Evolutionary conservation across 92 coral and sea anemone species (phyloP).

Genomic region (Zoanthus sansibaricus): DNA sequence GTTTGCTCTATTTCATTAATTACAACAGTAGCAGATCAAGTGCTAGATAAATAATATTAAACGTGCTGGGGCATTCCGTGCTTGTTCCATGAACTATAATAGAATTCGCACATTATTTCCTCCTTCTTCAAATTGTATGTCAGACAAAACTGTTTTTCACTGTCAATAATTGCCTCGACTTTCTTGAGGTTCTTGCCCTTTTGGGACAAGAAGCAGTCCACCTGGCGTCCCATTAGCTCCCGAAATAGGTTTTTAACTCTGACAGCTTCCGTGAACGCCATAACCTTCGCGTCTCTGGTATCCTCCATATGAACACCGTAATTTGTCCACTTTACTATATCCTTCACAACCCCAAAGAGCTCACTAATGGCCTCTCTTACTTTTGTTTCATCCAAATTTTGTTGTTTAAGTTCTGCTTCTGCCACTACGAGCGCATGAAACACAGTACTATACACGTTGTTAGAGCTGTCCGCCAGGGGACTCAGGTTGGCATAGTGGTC

Average conservation of each 20-base stretch:
- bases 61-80: slow-evolving; percentile 22
- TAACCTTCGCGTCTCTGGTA: slow-evolving; percentile 7
- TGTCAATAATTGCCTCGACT: slow-evolving; percentile 10
- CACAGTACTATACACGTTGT: no score
- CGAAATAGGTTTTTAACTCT: slow-evolving; percentile 21
- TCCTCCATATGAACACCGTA: slow-evolving; percentile 15
- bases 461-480: no score
- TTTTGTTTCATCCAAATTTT: no score
- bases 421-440: no score
- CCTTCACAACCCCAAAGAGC: slow-evolving; percentile 1
- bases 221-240: slow-evolving; percentile 1
- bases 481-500: no score
- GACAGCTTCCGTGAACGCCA: neutral
- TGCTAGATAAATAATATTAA: no score
- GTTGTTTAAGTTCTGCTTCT: no score
- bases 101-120: neutral
- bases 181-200: slow-evolving; percentile 18
- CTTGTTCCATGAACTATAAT: slow-evolving; percentile 11
- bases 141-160: slow-evolving; percentile 15
- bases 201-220: slow-evolving; percentile 24
- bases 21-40: no score
- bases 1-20: no score
- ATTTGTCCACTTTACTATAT: slow-evolving; percentile 6
- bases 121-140: slow-evolving; percentile 8
- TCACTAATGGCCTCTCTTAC: no score